Conservation (phyloP, 2,113 vertebrate species). For the Cynopterus brachyotis region DNA sequence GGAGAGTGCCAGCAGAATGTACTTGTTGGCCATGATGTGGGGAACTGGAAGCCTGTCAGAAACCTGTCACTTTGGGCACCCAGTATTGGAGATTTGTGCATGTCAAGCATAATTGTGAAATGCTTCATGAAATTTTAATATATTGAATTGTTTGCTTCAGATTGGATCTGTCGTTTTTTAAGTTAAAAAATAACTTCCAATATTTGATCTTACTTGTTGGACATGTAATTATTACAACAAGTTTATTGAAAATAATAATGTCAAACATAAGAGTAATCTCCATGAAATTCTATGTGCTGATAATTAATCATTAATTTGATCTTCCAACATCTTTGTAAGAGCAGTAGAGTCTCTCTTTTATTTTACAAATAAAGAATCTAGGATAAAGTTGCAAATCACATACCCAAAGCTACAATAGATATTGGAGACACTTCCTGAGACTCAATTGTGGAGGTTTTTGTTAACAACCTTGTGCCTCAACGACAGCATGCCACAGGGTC, state of each 20-base stretch:
- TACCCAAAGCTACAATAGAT: not conserved
- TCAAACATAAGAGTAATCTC: constrained; percentile 8
- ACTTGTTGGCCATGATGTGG: not conserved
- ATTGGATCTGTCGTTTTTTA: constrained; percentile 26
- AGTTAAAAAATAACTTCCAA: constrained; percentile 35
- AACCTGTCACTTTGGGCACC: not conserved
- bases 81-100: not conserved
- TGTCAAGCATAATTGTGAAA: not conserved
- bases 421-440: not conserved
- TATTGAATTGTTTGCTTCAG: constrained; percentile 30
- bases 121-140: not conserved
- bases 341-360: not conserved
- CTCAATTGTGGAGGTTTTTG: not conserved
- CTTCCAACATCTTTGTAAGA: not conserved
- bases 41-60: constrained; percentile 36
- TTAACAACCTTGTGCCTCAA: not conserved
- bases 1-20: not conserved
- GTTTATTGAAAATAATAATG: constrained; percentile 55
- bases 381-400: not conserved
- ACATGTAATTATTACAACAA: not conserved
- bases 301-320: constrained; percentile 40
- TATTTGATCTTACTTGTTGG: constrained; percentile 37
- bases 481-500: not conserved
- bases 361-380: not conserved
- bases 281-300: not conserved